Evolutionary conservation across 2,888 invertebrate genomes (phyloP).

Genomic region (Mactromeris polynyma): DNA sequence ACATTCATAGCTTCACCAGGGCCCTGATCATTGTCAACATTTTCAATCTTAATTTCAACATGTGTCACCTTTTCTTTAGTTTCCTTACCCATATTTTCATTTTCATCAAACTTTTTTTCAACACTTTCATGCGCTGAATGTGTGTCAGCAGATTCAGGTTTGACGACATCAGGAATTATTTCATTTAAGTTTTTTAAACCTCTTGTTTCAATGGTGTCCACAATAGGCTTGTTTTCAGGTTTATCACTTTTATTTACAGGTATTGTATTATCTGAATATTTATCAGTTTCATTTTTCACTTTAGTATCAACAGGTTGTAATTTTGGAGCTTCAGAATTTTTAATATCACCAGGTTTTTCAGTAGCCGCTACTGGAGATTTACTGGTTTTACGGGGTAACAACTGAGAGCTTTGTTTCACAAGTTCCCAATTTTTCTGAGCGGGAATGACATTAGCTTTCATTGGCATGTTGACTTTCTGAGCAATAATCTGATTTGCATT

Average conservation of each 20-base stretch:
- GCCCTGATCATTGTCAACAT: background rate
- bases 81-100: background rate
- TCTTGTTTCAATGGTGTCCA: background rate
- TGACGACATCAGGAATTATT: background rate
- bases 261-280: background rate
- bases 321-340: background rate
- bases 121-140: background rate
- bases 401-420: slow-evolving; percentile 61
- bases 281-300: slow-evolving; percentile 1
- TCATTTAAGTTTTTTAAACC: background rate
- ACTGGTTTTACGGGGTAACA: slow-evolving; percentile 23
- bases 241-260: background rate
- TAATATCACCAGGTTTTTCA: background rate
- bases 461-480: slow-evolving; percentile 24
- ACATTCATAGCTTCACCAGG: slow-evolving; percentile 9
- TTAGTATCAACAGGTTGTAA: background rate
- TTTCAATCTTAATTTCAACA: slow-evolving; percentile 20
- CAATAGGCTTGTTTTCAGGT: background rate
- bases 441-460: slow-evolving; percentile 55
- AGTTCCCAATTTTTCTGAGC: slow-evolving; percentile 69
- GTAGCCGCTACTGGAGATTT: slow-evolving; percentile 1
- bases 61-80: background rate
- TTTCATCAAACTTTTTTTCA: background rate
- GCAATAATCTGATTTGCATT: background rate
- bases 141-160: background rate